Percentiles rank a stretch among this genome's conserved stretches.
Conservation (phyloP, 2,797 vertebrate species). For the Cephalopachus bancanus region DNA sequence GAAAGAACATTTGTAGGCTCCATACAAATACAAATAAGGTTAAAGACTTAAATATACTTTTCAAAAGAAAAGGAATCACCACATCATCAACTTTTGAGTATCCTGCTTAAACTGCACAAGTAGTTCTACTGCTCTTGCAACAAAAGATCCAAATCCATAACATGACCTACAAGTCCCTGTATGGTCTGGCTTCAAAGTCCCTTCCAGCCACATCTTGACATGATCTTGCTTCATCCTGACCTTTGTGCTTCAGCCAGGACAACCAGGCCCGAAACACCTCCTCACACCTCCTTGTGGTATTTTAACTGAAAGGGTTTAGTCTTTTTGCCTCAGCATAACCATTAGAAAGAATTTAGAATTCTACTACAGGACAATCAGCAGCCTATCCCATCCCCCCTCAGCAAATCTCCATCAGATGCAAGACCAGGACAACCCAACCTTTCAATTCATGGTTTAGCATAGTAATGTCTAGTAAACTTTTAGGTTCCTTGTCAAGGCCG, state of each 20-base stretch:
- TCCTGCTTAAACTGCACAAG: background rate
- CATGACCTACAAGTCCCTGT: background rate
- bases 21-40: background rate
- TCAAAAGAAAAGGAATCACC: background rate
- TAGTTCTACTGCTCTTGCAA: background rate
- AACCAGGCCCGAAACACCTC: background rate
- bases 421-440: no score
- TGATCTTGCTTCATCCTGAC: background rate
- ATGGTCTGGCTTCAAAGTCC: background rate
- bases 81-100: background rate
- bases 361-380: no score
- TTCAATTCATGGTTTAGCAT: no score
- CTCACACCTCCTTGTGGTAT: background rate
- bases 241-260: background rate
- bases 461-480: no score
- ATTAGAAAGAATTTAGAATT: no score
- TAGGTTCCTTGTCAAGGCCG: no score
- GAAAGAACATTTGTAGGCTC: background rate
- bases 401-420: no score
- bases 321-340: no score
- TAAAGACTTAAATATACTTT: background rate
- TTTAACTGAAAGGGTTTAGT: background rate
- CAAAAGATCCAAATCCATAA: constrained; percentile 13
- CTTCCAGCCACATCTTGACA: background rate
- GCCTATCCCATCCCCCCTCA: no score